Conservation (phyloP, 2,888 invertebrate genomes). For the Shargacucullia verbasci region DNA sequence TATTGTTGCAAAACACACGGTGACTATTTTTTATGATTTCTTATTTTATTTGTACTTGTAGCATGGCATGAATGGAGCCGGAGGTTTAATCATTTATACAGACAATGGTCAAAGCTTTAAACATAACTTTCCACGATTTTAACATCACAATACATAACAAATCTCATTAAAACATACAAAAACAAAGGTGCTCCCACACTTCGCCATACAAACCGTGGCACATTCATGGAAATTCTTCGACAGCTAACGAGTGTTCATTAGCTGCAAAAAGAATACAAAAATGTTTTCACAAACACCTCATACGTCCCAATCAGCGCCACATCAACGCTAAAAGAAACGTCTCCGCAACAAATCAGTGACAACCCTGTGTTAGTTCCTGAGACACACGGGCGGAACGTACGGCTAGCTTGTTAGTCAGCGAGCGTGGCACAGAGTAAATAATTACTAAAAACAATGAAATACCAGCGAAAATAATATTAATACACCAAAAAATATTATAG, state of each 20-base stretch:
- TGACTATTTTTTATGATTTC: too few relatives aligned
- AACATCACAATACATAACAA: slow-evolving; percentile 5
- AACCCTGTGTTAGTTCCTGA: slow-evolving; percentile 70
- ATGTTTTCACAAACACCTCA: slow-evolving; percentile 76
- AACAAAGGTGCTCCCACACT: slow-evolving; percentile 24
- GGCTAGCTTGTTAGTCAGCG: background rate
- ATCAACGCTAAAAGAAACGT: slow-evolving; percentile 85
- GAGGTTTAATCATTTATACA: background rate
- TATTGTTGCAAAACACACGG: too few relatives aligned
- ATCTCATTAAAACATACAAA: slow-evolving; percentile 24
- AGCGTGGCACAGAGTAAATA: background rate
- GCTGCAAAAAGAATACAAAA: slow-evolving; percentile 75
- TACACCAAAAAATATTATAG: too few relatives aligned
- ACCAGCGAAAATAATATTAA: too few relatives aligned
- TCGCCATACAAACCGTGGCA: slow-evolving; percentile 15
- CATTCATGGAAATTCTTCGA: slow-evolving; percentile 58
- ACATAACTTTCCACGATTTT: background rate
- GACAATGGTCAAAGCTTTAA: background rate
- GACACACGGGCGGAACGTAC: slow-evolving; percentile 34
- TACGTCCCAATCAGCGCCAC: slow-evolving; percentile 83
- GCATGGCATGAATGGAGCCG: too few relatives aligned
- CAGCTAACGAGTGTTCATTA: slow-evolving; percentile 80
- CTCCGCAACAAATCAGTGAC: slow-evolving; percentile 84
- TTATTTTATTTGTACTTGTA: too few relatives aligned
- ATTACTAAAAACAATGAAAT: too few relatives aligned